A percentile compares a stretch with the other conserved stretches of the same genome.
Evolutionary conservation across 2,113 vertebrate species (phyloP).

Genomic region (Petromus typicus): DNA sequence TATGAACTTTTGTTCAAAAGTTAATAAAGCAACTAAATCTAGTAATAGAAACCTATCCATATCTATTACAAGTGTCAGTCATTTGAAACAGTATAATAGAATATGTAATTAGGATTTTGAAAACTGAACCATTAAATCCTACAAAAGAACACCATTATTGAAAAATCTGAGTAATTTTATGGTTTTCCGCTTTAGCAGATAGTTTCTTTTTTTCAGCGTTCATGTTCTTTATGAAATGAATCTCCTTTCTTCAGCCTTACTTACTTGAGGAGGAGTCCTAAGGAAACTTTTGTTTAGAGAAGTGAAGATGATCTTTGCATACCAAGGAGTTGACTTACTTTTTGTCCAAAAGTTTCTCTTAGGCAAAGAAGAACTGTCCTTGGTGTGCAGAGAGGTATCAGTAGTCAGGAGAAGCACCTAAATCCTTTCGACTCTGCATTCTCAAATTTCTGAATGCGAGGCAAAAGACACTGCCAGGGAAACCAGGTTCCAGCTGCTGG

Average conservation of each 20-base stretch:
- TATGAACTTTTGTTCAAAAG: constrained; percentile 27
- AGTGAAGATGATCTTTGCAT: not conserved
- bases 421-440: constrained; percentile 12
- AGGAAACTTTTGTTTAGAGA: constrained; percentile 37
- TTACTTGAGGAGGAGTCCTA: not conserved
- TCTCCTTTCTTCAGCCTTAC: constrained; percentile 32
- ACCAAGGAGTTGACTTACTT: constrained; percentile 5
- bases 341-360: constrained; percentile 43
- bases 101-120: not conserved
- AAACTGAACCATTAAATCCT: not conserved
- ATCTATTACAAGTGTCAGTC: constrained; percentile 24
- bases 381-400: not conserved
- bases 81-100: not conserved
- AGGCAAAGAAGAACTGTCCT: not conserved
- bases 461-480: not conserved
- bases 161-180: constrained; percentile 21
- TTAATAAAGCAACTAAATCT: not conserved
- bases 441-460: constrained; percentile 35
- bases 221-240: constrained; percentile 6
- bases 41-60: not conserved
- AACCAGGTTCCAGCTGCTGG: constrained; percentile 26
- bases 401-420: not conserved
- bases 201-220: not conserved
- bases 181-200: not conserved
- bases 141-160: not conserved